phyloP scores from a whole-genome alignment of 2,888 invertebrate genomes.

The Isoperla grammatica region DNA sequence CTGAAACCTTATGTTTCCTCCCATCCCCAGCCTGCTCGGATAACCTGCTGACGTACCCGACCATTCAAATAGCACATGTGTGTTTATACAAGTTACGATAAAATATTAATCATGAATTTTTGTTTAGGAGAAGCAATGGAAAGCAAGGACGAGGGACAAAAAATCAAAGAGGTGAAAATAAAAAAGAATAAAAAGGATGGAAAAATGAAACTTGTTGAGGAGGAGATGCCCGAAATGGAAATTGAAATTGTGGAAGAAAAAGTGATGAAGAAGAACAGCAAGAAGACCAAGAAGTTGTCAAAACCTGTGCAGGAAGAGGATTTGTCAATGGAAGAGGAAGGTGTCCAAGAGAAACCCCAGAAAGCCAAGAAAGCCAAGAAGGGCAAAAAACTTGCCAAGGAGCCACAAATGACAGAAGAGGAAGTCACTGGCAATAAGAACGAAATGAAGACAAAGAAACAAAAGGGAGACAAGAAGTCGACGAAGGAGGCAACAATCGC shows the following conservation, averaged over 20 bases:
- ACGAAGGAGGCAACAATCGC: background rate
- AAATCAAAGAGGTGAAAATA: background rate
- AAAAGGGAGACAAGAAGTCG: background rate
- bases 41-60: no score
- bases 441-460: background rate
- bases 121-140: background rate
- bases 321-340: constrained; percentile 13
- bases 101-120: no score
- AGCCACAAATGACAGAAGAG: constrained; percentile 9
- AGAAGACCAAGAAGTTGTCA: background rate
- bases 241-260: background rate
- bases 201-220: no score
- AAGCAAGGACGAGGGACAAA: background rate
- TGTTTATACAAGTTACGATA: no score
- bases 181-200: no score
- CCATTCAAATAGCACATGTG: no score
- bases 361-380: constrained; percentile 19
- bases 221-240: background rate
- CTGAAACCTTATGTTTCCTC: no score
- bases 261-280: background rate
- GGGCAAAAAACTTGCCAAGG: constrained; percentile 1
- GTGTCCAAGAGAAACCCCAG: background rate
- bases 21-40: no score
- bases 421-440: background rate
- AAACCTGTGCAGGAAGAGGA: background rate